phyloP scores from a whole-genome alignment of 2,888 invertebrate species.

The Dynastes maya region DNA sequence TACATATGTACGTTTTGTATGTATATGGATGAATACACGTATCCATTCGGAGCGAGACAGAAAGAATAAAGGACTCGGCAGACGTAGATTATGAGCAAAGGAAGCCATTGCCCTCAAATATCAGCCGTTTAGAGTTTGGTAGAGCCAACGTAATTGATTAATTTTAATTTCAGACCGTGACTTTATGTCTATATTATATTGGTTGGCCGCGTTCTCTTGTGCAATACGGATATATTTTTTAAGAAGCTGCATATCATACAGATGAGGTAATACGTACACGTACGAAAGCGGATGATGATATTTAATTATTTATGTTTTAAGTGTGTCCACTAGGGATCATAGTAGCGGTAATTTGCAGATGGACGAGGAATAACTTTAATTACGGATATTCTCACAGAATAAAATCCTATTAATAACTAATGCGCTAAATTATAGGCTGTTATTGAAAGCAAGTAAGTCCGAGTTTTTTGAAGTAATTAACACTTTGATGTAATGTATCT shows the following conservation, averaged over 20 bases:
- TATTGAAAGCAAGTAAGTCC: too few relatives aligned
- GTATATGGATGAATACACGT: neutral
- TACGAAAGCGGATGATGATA: conserved; percentile 26
- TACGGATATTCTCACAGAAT: neutral
- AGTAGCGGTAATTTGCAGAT: neutral
- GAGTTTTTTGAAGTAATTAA: too few relatives aligned
- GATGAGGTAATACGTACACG: conserved; percentile 7
- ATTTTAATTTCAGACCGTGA: conserved; percentile 45
- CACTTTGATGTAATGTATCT: too few relatives aligned
- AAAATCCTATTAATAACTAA: too few relatives aligned
- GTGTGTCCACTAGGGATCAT: neutral
- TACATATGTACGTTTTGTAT: conserved; percentile 15
- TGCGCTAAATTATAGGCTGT: too few relatives aligned
- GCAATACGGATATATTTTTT: conserved; percentile 36
- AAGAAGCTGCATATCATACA: conserved; percentile 30
- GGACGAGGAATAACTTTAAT: neutral
- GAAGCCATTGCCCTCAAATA: conserved; percentile 41
- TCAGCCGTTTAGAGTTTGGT: conserved; percentile 37
- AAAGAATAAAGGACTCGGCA: conserved; percentile 13
- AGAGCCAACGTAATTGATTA: conserved; percentile 43
- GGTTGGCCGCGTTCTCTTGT: conserved; percentile 31
- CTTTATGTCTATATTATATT: conserved; percentile 46
- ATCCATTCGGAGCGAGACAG: conserved; percentile 20
- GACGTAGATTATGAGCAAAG: conserved; percentile 38
- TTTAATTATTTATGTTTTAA: conserved; percentile 24